Conservation (phyloP, 2,888 invertebrate species). For the Coleophora flavipennella region DNA sequence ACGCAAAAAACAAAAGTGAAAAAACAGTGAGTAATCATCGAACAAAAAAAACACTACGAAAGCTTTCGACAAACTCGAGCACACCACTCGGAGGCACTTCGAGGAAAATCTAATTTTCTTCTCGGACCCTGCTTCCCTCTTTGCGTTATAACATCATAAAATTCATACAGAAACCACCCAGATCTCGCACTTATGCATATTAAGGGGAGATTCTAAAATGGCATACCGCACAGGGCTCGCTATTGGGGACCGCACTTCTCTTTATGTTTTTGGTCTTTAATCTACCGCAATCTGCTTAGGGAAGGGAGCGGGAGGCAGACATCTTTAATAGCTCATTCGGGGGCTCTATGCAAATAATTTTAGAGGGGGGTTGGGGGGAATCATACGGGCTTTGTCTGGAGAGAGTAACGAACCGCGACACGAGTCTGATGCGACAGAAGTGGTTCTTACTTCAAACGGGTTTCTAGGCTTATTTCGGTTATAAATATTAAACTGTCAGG, state of each 20-base stretch:
- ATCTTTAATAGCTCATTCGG: slow-evolving; percentile 73
- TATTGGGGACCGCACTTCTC: slow-evolving; percentile 39
- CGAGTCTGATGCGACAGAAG: slow-evolving; percentile 62
- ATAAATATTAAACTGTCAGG: slow-evolving; percentile 62
- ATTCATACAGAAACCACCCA: slow-evolving; percentile 41
- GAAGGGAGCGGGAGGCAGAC: slow-evolving; percentile 51
- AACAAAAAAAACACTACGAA: slow-evolving; percentile 44
- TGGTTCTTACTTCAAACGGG: slow-evolving; percentile 56
- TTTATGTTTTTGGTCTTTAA: slow-evolving; percentile 69
- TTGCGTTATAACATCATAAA: slow-evolving; percentile 55
- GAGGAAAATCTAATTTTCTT: slow-evolving; percentile 68
- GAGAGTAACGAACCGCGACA: slow-evolving; percentile 65
- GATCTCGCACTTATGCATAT: slow-evolving; percentile 56
- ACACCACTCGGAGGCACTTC: slow-evolving; percentile 52
- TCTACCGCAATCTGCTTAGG: slow-evolving; percentile 72
- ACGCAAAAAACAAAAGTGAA: slow-evolving; percentile 51
- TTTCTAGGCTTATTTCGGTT: slow-evolving; percentile 52
- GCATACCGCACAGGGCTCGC: slow-evolving; percentile 37
- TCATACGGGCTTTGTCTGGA: slow-evolving; percentile 71
- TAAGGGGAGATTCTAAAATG: slow-evolving; percentile 48
- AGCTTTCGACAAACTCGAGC: slow-evolving; percentile 63
- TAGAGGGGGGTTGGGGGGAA: slow-evolving; percentile 37
- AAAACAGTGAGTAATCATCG: slow-evolving; percentile 56
- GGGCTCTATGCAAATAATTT: slow-evolving; percentile 70
- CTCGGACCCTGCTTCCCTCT: slow-evolving; percentile 45